Evolutionary conservation across 2,113 vertebrate species (phyloP).

Genomic region (Etheostoma spectabile): DNA sequence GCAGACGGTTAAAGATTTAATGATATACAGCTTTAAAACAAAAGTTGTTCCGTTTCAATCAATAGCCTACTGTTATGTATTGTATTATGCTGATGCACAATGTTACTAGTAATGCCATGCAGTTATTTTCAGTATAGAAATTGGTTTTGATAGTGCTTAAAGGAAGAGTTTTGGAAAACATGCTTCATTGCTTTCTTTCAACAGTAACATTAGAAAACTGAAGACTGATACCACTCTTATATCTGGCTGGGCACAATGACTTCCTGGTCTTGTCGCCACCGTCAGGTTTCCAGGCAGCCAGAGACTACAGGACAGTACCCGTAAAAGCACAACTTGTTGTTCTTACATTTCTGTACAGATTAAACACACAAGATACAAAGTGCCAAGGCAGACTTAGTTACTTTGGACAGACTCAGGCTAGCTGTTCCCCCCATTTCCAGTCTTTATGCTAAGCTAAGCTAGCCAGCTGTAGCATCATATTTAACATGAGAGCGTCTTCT

Average conservation of each 20-base stretch:
- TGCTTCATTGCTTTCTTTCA: not conserved
- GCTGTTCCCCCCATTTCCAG: too few relatives aligned
- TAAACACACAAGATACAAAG: too few relatives aligned
- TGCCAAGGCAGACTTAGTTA: too few relatives aligned
- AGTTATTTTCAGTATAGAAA: not conserved
- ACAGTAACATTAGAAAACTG: not conserved
- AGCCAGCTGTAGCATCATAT: too few relatives aligned
- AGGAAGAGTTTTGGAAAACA: slow-evolving; percentile 3
- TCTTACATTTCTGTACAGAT: too few relatives aligned
- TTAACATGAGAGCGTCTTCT: not conserved
- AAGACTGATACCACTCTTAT: not conserved
- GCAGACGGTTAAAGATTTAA: slow-evolving; percentile 20
- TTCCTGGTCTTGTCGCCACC: too few relatives aligned
- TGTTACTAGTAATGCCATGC: not conserved
- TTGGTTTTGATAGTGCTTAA: not conserved
- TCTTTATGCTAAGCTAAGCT: too few relatives aligned
- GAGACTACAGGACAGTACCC: too few relatives aligned
- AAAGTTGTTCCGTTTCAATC: slow-evolving; percentile 19
- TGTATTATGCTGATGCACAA: not conserved
- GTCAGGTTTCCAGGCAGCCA: too few relatives aligned
- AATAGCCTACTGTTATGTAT: not conserved
- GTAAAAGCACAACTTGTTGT: too few relatives aligned
- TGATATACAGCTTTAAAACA: not conserved
- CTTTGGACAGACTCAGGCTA: too few relatives aligned
- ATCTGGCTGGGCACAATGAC: too few relatives aligned